Percentiles rank a stretch among this genome's conserved stretches.
phyloP scores from a whole-genome alignment of 2,797 vertebrate species.

The Aldrovandia affinis region DNA sequence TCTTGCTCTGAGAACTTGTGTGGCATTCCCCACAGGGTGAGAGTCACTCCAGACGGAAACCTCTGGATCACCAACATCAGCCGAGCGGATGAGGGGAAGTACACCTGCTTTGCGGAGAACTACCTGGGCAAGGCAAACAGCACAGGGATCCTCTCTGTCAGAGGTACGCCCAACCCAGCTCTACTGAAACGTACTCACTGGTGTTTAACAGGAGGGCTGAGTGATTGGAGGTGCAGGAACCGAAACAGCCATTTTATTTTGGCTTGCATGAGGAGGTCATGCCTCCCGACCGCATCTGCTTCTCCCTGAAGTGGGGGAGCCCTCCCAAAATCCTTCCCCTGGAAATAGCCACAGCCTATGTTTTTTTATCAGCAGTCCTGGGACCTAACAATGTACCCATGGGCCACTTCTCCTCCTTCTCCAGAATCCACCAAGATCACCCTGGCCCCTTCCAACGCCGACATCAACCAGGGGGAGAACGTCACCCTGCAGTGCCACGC shows the following conservation, averaged over 20 bases:
- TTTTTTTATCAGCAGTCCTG: neutral
- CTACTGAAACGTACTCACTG: no score
- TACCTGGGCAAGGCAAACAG: slow-evolving; percentile 97
- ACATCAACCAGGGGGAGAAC: slow-evolving; percentile 93
- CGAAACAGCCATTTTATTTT: no score
- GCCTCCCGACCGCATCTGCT: no score
- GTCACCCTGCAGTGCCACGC: slow-evolving; percentile 92
- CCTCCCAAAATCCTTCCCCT: neutral
- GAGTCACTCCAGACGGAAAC: slow-evolving; percentile 83
- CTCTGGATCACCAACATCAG: slow-evolving; percentile 93
- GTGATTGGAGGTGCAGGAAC: no score
- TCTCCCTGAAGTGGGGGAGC: no score
- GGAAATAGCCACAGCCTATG: neutral
- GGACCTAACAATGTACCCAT: neutral
- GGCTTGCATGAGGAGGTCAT: no score
- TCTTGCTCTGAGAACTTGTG: no score
- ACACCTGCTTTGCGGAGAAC: slow-evolving; percentile 98
- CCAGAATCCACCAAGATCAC: slow-evolving; percentile 97
- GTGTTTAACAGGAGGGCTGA: no score
- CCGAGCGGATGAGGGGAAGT: slow-evolving; percentile 92
- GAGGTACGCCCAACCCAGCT: no score
- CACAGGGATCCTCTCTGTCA: slow-evolving; percentile 90
- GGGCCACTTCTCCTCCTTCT: slow-evolving; percentile 25
- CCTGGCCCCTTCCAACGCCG: slow-evolving; percentile 90
- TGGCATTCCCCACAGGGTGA: slow-evolving; percentile 74